A percentile compares a stretch with the other conserved stretches of the same genome.
These are phyloP conservation scores for Malacosoma neustria DNA, from an alignment of 2,888 invertebrate genomes.

Conservation along the genomic window DNA sequence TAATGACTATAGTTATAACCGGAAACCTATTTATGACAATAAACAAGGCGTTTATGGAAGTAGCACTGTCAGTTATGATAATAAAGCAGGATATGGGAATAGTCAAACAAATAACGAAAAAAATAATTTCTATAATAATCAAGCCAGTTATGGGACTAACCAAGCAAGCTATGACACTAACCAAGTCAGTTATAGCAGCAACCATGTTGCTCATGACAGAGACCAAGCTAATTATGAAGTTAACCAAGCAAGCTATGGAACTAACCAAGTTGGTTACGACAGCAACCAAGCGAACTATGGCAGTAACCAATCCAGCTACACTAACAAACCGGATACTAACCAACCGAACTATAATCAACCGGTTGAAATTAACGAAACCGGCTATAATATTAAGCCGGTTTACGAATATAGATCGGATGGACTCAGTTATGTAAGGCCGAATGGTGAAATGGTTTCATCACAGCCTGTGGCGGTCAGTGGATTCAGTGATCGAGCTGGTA, in stretches of 20 bases:
- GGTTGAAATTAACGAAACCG: conserved; percentile 1
- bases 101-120: conserved; percentile 5
- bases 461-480: conserved; percentile 47
- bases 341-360: conserved; percentile 3
- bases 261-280: conserved; percentile 10
- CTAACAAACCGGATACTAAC: not conserved
- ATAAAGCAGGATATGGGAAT: too few species aligned
- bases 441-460: conserved; percentile 50
- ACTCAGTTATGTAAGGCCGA: conserved; percentile 45
- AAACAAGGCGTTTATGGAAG: conserved; percentile 5
- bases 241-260: conserved; percentile 7
- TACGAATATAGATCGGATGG: conserved; percentile 49
- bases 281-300: conserved; percentile 2
- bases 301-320: conserved; percentile 6
- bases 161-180: conserved; percentile 6
- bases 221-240: not conserved
- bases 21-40: not conserved
- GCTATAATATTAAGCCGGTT: conserved; percentile 41
- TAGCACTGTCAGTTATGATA: conserved; percentile 4
- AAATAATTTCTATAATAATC: too few species aligned
- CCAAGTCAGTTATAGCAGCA: conserved; percentile 3
- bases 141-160: not conserved
- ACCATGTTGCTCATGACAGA: conserved; percentile 6
- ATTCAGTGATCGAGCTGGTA: conserved; percentile 28
- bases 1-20: not conserved